phyloP scores from a whole-genome alignment of 2,113 vertebrate genomes.

The Ovis aries region ARS-UI_Ramb_v3.0 NC_056058.1:8134001-8134500 shows the following conservation, averaged over 20 bases:
- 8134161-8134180: not conserved
- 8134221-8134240: not conserved
- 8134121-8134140: not conserved
- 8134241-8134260: not conserved
- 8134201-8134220: not conserved
- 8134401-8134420: not conserved
- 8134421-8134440: not conserved
- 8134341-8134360: not conserved
- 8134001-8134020: not conserved
- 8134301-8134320: not conserved
- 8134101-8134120: not conserved
- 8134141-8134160: not conserved
- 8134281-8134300: not conserved
- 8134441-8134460: not conserved
- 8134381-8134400: not conserved
- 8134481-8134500: not conserved
- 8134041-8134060: not conserved
- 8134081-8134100: not conserved
- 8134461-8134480: not conserved
- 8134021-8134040: not conserved
- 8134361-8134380: not conserved
- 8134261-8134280: too few species aligned
- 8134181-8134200: not conserved
- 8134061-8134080: not conserved
- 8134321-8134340: not conserved